phyloP scores from a whole-genome alignment of 2,113 vertebrate genomes.

The Bos javanicus region DNA sequence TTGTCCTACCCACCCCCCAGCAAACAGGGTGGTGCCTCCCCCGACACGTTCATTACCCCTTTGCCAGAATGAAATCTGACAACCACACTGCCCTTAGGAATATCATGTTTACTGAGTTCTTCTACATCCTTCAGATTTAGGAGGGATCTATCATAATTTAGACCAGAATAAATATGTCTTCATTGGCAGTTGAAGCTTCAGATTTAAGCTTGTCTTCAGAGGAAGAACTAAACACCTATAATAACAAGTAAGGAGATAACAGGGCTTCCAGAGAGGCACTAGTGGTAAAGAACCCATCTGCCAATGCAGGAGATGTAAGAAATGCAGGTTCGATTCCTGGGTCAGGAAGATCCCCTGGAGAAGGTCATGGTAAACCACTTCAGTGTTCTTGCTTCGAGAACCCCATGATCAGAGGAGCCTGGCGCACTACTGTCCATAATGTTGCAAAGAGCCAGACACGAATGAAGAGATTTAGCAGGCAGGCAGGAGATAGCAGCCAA shows the following conservation, averaged over 20 bases:
- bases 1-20: not conserved
- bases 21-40: not conserved
- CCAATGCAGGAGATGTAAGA: not conserved
- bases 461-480: not conserved
- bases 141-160: not conserved
- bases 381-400: not conserved
- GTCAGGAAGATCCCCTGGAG: not conserved
- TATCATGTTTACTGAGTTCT: not conserved
- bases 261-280: not conserved
- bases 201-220: not conserved
- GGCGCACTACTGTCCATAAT: not conserved
- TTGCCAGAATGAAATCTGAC: not conserved
- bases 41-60: not conserved
- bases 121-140: not conserved
- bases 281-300: not conserved
- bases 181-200: constrained; percentile 9
- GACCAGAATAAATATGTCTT: not conserved
- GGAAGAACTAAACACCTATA: not conserved
- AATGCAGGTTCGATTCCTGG: not conserved
- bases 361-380: not conserved
- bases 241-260: not conserved
- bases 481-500: not conserved
- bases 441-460: not conserved
- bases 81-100: not conserved
- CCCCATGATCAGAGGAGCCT: not conserved